phyloP scores from a whole-genome alignment of 1,140 invertebrate species.

The Pentalonia nigronervosa region DNA sequence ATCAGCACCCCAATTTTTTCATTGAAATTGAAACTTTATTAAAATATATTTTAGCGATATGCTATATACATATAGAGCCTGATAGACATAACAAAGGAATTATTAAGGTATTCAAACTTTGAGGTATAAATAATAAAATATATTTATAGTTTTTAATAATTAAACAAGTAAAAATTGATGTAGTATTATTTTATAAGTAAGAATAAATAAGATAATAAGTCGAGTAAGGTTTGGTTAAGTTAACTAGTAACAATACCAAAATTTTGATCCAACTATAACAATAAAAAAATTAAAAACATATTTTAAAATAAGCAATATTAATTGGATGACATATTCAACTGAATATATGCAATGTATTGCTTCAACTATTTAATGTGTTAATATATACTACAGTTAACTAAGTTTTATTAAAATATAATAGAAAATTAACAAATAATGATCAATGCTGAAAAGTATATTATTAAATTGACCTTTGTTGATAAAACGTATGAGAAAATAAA shows the following conservation, averaged over 20 bases:
- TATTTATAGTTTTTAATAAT: too few species aligned
- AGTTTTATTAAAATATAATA: constrained; percentile 9
- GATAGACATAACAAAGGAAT: too few species aligned
- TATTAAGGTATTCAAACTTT: too few species aligned
- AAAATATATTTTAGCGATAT: neutral
- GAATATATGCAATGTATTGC: neutral
- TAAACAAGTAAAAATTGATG: too few species aligned
- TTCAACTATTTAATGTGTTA: neutral
- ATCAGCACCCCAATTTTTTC: neutral
- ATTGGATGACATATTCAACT: neutral
- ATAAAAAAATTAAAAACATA: neutral
- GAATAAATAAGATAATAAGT: neutral
- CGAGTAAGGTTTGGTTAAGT: neutral
- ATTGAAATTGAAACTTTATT: neutral
- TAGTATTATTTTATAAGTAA: neutral
- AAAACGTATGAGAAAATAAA: neutral
- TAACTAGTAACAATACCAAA: too few species aligned
- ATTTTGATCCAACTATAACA: neutral
- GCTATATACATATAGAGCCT: too few species aligned
- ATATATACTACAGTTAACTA: neutral
- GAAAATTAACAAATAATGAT: neutral
- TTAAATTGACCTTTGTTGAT: neutral
- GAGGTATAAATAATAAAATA: too few species aligned
- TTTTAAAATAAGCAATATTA: neutral
- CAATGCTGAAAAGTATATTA: neutral